Percentiles rank a stretch among this genome's conserved stretches.
Evolutionary conservation across 2,888 invertebrate species (phyloP).

Genomic region (Smittia aterrima): DNA sequence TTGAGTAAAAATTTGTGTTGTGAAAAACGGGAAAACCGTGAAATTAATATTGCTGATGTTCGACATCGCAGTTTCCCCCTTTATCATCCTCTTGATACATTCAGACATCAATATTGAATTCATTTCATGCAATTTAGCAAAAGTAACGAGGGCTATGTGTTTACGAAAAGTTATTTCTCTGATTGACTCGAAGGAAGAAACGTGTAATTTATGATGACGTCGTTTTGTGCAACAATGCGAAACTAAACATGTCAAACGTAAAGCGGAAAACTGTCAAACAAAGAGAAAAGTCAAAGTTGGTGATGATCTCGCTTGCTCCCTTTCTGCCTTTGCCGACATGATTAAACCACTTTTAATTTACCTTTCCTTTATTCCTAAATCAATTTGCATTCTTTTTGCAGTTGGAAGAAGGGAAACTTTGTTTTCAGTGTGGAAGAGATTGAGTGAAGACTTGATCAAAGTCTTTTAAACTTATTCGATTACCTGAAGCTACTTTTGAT

Average conservation of each 20-base stretch:
- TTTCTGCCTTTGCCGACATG: too few species aligned
- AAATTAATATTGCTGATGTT: slow-evolving; percentile 22
- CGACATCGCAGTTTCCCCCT: slow-evolving; percentile 4
- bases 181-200: slow-evolving; percentile 22
- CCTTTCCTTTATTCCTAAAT: background rate
- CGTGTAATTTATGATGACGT: slow-evolving; percentile 1
- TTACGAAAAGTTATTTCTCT: background rate
- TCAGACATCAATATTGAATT: slow-evolving; percentile 1
- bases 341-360: slow-evolving; percentile 8
- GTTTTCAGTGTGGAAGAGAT: too few species aligned
- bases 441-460: too few species aligned
- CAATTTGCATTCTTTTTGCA: slow-evolving; percentile 1
- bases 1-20: slow-evolving; percentile 10
- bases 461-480: too few species aligned
- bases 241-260: background rate
- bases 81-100: background rate
- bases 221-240: background rate
- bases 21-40: background rate
- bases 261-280: background rate
- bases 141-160: background rate
- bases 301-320: background rate
- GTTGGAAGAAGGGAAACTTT: background rate
- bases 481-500: too few species aligned
- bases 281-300: background rate
- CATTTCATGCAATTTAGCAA: slow-evolving; percentile 16